A percentile compares a stretch with the other conserved stretches of the same genome.
Evolutionary conservation across 2,888 invertebrate genomes (phyloP).

Genomic region (Cenopis cana): DNA sequence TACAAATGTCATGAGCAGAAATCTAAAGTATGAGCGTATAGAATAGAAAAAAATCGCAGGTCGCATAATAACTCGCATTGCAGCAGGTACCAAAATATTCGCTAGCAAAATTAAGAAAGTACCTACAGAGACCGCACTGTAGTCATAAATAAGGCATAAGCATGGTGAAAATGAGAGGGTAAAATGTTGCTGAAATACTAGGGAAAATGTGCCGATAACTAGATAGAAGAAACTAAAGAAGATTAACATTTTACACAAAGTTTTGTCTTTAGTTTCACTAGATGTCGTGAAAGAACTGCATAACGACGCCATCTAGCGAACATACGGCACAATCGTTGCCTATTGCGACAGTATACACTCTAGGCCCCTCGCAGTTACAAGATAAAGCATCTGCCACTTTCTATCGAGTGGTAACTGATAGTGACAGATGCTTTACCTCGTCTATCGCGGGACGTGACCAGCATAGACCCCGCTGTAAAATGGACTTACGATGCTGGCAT

Average conservation of each 20-base stretch:
- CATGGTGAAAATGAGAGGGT: not conserved
- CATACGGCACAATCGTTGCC: not conserved
- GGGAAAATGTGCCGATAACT: not conserved
- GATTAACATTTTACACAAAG: not conserved
- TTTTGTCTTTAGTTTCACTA: not conserved
- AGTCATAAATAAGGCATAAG: not conserved
- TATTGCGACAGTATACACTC: not conserved
- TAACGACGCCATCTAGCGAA: not conserved
- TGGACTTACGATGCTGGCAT: slow-evolving; percentile 95
- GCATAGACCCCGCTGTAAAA: too few relatives aligned
- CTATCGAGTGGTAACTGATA: too few relatives aligned
- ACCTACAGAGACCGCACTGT: too few relatives aligned
- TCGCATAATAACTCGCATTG: not conserved
- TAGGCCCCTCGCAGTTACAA: too few relatives aligned
- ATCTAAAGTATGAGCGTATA: not conserved
- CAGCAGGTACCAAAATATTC: not conserved
- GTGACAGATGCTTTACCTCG: too few relatives aligned
- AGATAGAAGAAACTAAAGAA: too few relatives aligned
- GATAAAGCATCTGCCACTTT: too few relatives aligned
- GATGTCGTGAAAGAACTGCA: not conserved
- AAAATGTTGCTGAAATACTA: not conserved
- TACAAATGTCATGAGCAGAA: too few relatives aligned
- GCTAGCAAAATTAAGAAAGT: not conserved
- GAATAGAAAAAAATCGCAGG: not conserved
- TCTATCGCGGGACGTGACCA: too few relatives aligned